Evolutionary conservation across 2,888 invertebrate species (phyloP), one percentile per base, ranked within the genome.

Genomic region (Incurvaria masculella): DNA sequence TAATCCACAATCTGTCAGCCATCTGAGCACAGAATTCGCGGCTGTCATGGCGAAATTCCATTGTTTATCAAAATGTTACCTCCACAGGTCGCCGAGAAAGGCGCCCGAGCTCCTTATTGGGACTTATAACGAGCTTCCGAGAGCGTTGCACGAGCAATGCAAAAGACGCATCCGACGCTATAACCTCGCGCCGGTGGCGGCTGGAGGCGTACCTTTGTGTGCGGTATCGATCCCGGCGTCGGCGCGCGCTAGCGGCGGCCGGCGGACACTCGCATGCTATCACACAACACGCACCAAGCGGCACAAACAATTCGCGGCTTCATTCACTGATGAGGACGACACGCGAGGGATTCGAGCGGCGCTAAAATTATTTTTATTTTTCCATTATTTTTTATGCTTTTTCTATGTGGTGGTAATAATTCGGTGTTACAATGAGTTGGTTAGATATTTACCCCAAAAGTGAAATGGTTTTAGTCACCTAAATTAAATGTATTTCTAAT

Each of bases 221-320:
- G 33, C 43, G 48, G 41, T 44, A 45, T 48, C 45, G 48, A 44
- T 48, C 48, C 44, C 45, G 40, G 44, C 40, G 48, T 1, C 23
- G 45, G 45, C 45, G 14, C 33, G 45, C 33, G 45, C 23, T 20
- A 38, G 14, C 17, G 27, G 27, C 23, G 45, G 45, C 45, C 23
- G 17, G 33, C 33, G 26, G 33, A 33, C 33, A 33, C 4, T 33
- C 33, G 33, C 33, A 33, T 33, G 33, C 33, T 33, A 33, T n/a
- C 33, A 14, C 33, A 33, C 33, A 11, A 33, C 14, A 33, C 33
- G 14, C 33, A 33, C 33, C 8, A n/a, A 14, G 3, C 33, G 23
- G 8, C 14, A 33, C 11, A 33, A 6, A 33, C 33, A 14, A 14
- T 33, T 33, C 11, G 33, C 33, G 33, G 14, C 8, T 33, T 33